Conservation (phyloP, 2,888 invertebrate species). For the Pardosa pseudoannulata region DNA sequence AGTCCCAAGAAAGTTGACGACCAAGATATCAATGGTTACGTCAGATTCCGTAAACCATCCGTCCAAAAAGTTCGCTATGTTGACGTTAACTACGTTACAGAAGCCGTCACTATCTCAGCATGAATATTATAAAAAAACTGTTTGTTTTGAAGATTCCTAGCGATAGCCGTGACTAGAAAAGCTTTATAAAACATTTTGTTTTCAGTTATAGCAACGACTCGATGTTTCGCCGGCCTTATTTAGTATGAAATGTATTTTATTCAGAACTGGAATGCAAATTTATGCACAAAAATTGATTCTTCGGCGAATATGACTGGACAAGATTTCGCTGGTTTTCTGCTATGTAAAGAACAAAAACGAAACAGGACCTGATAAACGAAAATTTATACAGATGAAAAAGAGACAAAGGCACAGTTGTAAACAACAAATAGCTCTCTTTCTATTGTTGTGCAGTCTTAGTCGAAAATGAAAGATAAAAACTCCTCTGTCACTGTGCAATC, state of each 20-base stretch:
- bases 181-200: slow-evolving; percentile 10
- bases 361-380: no score
- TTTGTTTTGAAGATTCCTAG: background rate
- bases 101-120: slow-evolving; percentile 63
- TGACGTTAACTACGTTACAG: slow-evolving; percentile 57
- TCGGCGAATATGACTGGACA: background rate
- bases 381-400: no score
- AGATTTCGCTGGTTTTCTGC: no score
- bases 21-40: slow-evolving; percentile 14
- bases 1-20: background rate
- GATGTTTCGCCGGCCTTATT: slow-evolving; percentile 4
- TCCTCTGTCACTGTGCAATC: no score
- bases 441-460: no score
- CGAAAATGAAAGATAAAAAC: no score
- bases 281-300: background rate
- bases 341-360: no score
- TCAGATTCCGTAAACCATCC: slow-evolving; percentile 44
- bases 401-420: no score
- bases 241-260: background rate
- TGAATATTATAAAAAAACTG: slow-evolving; percentile 8
- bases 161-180: slow-evolving; percentile 23
- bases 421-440: no score
- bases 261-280: background rate
- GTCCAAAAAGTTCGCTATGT: slow-evolving; percentile 60
- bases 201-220: background rate